Evolutionary conservation across 2,888 invertebrate species (phyloP).

Genomic region (Petrophora chlorosata): DNA sequence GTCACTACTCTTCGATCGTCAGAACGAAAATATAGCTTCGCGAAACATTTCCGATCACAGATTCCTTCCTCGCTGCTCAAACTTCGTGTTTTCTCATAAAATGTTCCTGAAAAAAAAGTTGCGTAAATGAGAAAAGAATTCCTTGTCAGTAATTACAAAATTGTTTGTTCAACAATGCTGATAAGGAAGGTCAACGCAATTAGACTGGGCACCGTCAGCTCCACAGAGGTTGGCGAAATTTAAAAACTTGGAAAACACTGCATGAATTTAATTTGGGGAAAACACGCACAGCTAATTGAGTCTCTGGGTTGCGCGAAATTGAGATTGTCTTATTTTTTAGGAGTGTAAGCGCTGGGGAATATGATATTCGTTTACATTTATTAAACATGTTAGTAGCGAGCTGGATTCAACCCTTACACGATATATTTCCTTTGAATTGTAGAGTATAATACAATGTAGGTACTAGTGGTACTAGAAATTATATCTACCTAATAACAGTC

Average conservation of each 20-base stretch:
- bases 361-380: constrained; percentile 1
- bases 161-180: constrained; percentile 38
- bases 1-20: too few relatives aligned
- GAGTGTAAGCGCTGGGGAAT: constrained; percentile 13
- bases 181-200: constrained; percentile 29
- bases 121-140: constrained; percentile 30
- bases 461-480: too few relatives aligned
- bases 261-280: constrained; percentile 24
- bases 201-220: constrained; percentile 25
- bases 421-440: too few relatives aligned
- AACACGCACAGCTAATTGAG: constrained; percentile 26
- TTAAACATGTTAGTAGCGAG: background rate
- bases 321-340: constrained; percentile 22
- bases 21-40: too few relatives aligned
- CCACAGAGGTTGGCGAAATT: constrained; percentile 18
- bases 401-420: too few relatives aligned
- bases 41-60: too few relatives aligned
- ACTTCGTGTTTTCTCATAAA: constrained; percentile 27
- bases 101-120: constrained; percentile 28
- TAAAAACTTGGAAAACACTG: constrained; percentile 23
- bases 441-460: too few relatives aligned
- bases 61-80: constrained; percentile 13
- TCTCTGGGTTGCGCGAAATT: constrained; percentile 16
- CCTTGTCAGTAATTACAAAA: constrained; percentile 33
- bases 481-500: too few relatives aligned